Base-by-base conservation (phyloP, 2,797 vertebrate species). In the Crypturellus tataupa region DNA sequence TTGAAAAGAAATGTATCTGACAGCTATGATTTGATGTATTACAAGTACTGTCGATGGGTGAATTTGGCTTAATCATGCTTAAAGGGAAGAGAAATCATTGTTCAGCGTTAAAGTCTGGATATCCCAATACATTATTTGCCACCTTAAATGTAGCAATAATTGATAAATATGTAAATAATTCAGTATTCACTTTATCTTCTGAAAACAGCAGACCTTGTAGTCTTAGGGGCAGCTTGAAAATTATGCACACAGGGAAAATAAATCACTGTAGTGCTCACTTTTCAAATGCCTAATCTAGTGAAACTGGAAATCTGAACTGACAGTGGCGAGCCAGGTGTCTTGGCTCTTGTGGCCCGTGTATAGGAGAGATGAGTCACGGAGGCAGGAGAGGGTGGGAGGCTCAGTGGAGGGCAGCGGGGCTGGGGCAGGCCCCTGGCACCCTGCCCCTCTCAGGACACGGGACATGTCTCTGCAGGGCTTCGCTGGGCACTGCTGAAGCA, bases 361-460 rank as follows among this genome's bases (percentile, higher is more conserved):
- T 16, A 31, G 25, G 27, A 58, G 85, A 75, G 70, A 2, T 1
- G 21, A 85, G 25, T 33, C 13, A 19, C 51, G 56, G 46, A 53
- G 4, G 1, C 6, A 55, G 31, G 0, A 0, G 39, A 60, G 35
- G 0, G 0, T 62, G 13, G 3, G 29, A 70, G n/a, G 7, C 23
- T 62, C n/a, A 68, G 6, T 3, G 7, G 69, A 73, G 63, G 20
- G 31, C 10, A 42, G 2, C 20, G 53, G 7, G 40, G 29, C 12
- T 25, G 9, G 49, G 24, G 23, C 16, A 33, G 1, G 19, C 19
- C 39, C 2, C 25, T 70, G 35, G 9, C 20, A 67, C 33, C 15
- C n/a, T 24, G 35, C 6, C 47, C 31, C 20, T 24, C 39, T 51
- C n/a, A 49, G 49, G 46, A 42, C 6, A 1, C 0, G 1, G 63